phyloP scores from a whole-genome alignment of 1,140 invertebrate species.

The Planococcus citri region DNA sequence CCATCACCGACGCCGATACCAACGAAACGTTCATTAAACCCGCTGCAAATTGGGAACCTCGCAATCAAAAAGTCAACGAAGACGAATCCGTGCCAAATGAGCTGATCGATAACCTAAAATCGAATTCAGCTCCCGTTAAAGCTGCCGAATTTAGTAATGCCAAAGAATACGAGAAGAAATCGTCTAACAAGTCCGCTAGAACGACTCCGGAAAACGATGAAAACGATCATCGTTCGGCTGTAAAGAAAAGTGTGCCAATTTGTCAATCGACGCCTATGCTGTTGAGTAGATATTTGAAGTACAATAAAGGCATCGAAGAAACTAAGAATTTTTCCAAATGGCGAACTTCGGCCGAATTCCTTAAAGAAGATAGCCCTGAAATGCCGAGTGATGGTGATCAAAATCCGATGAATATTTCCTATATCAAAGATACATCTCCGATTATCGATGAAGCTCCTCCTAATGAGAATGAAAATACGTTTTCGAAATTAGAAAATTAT shows the following conservation, averaged over 20 bases:
- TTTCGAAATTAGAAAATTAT: neutral
- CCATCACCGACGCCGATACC: neutral
- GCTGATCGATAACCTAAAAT: no score
- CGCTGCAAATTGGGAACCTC: neutral
- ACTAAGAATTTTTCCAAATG: neutral
- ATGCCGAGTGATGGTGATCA: neutral
- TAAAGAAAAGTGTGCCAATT: neutral
- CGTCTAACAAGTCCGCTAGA: no score
- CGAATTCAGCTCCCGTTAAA: no score
- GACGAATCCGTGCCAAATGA: no score
- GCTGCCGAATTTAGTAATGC: no score
- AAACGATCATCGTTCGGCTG: neutral
- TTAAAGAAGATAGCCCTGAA: neutral
- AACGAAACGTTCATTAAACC: neutral
- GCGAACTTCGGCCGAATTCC: neutral
- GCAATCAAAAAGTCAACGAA: neutral
- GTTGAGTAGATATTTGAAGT: slow-evolving; percentile 5
- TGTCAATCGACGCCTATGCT: neutral
- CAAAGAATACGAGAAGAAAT: no score
- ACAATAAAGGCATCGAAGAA: neutral
- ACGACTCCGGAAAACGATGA: neutral
- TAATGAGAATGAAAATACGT: neutral
- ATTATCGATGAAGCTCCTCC: neutral
- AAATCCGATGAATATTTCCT: neutral
- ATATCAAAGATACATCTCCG: neutral